Evolutionary conservation across 2,888 invertebrate species (phyloP).

Genomic region (Ornithoptera alexandrae): DNA sequence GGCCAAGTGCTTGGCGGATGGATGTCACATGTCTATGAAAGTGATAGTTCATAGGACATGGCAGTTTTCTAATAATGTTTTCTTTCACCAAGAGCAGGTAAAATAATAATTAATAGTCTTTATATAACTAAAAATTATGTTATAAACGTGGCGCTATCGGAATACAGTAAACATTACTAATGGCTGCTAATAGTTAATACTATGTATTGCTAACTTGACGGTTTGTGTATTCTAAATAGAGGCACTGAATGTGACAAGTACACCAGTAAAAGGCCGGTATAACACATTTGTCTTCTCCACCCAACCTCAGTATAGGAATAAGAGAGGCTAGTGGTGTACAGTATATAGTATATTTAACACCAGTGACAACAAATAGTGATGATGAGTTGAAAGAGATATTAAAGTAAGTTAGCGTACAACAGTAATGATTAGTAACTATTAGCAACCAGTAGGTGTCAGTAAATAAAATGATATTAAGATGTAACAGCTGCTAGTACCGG

Average conservation of each 20-base stretch:
- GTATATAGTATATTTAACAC: not conserved
- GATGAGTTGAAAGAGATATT: not conserved
- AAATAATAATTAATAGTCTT: no score
- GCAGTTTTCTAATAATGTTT: no score
- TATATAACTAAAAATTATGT: not conserved
- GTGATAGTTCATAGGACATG: no score
- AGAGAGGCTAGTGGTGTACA: not conserved
- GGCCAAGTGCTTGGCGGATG: no score
- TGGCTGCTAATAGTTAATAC: slow-evolving; percentile 2
- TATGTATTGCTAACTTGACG: not conserved
- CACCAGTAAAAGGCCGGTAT: no score
- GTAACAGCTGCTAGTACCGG: slow-evolving; percentile 50
- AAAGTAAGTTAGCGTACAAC: not conserved
- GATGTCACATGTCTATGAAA: no score
- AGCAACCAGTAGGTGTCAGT: not conserved
- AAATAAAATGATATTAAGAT: not conserved
- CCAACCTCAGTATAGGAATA: no score
- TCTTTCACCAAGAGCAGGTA: no score
- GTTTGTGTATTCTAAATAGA: no score
- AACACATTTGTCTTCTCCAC: no score
- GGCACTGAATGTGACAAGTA: no score
- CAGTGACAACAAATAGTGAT: not conserved
- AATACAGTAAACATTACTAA: slow-evolving; percentile 29
- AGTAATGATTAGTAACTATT: not conserved
- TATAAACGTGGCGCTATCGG: slow-evolving; percentile 34